A percentile compares a stretch with the other conserved stretches of the same genome.
Evolutionary conservation across 2,888 invertebrate genomes (phyloP).

Genomic region (Cataglyphis livida): DNA sequence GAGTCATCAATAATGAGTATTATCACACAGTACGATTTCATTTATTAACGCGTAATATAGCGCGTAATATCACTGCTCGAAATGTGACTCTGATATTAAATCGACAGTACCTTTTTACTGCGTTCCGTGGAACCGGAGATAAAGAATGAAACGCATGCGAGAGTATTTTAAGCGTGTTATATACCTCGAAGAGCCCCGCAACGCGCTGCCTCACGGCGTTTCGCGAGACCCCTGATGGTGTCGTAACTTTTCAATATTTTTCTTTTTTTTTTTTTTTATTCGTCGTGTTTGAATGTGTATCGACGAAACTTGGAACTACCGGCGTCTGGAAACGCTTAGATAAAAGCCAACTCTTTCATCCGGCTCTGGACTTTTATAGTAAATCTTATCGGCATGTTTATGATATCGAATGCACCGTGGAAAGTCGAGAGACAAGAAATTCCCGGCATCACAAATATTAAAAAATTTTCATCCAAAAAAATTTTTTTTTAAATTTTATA

Average conservation of each 20-base stretch:
- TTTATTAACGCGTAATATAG: slow-evolving; percentile 58
- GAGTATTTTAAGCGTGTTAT: slow-evolving; percentile 52
- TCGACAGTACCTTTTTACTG: slow-evolving; percentile 66
- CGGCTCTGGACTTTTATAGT: slow-evolving; percentile 52
- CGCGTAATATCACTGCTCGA: slow-evolving; percentile 43
- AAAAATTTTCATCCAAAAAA: neutral
- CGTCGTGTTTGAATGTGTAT: slow-evolving; percentile 17
- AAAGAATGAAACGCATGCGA: slow-evolving; percentile 49
- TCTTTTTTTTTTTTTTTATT: slow-evolving; percentile 60
- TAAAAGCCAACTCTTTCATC: slow-evolving; percentile 56
- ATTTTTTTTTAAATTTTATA: neutral
- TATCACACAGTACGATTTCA: slow-evolving; percentile 54
- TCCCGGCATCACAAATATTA: neutral
- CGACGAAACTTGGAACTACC: slow-evolving; percentile 31
- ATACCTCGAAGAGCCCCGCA: neutral
- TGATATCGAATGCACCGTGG: slow-evolving; percentile 21
- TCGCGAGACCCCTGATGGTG: slow-evolving; percentile 50
- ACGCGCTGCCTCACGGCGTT: slow-evolving; percentile 34
- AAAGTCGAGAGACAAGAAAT: neutral
- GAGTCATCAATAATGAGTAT: slow-evolving; percentile 48
- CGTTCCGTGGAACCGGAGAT: slow-evolving; percentile 57
- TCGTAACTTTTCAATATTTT: slow-evolving; percentile 66
- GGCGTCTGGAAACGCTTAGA: slow-evolving; percentile 56
- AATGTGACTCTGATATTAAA: slow-evolving; percentile 63
- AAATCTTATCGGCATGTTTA: slow-evolving; percentile 47